A percentile compares a stretch with the other conserved stretches of the same genome.
Conservation (phyloP, 2,113 vertebrate genomes). For the Pithys albifrons region DNA sequence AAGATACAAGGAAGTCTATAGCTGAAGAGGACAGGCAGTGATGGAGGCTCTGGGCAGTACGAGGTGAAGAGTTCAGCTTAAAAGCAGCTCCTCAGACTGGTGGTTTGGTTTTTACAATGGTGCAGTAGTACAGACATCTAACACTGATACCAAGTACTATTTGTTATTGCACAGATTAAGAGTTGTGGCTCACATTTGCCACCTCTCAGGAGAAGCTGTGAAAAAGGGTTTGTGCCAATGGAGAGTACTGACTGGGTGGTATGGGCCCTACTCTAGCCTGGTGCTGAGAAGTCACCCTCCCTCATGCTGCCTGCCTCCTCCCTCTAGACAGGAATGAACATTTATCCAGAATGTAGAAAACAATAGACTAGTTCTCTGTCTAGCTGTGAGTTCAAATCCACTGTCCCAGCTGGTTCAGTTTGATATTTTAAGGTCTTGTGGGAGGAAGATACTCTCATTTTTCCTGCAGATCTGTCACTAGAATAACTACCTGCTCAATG, state of each 20-base stretch:
- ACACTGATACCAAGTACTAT: fast-evolving
- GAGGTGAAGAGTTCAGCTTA: background rate
- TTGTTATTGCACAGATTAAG: background rate
- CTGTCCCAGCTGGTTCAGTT: background rate
- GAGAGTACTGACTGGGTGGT: too few species aligned
- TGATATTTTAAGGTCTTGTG: background rate
- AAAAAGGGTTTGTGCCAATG: background rate
- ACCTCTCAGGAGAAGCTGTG: background rate
- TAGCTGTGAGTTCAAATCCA: background rate
- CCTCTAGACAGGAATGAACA: background rate
- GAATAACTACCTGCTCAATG: background rate
- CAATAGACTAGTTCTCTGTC: background rate
- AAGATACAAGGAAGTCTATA: background rate
- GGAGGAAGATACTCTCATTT: background rate
- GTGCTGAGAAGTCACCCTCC: background rate
- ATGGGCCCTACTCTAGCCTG: background rate
- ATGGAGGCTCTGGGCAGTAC: background rate
- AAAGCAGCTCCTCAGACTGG: background rate
- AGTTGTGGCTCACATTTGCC: background rate
- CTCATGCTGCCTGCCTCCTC: background rate
- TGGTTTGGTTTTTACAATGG: background rate
- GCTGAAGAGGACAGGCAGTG: background rate
- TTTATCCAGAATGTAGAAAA: background rate
- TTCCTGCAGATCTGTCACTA: background rate
- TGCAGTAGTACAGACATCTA: background rate